Percentiles rank a stretch among this genome's conserved stretches.
phyloP scores from a whole-genome alignment of 1,140 invertebrate genomes.

The Cephus cinctus region DNA sequence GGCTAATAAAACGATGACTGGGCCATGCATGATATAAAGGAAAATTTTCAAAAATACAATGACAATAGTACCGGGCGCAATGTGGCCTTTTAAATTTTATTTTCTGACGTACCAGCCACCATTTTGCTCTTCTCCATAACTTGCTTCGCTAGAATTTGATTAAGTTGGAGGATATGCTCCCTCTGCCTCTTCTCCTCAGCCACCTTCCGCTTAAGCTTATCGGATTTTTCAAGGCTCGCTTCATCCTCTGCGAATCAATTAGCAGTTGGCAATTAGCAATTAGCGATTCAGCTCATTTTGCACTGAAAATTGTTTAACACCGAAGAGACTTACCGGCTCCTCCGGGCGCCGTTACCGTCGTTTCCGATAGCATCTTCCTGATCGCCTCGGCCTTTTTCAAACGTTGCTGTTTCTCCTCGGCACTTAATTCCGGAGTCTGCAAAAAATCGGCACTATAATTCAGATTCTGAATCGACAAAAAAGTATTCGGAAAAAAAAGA shows the following conservation, averaged over 20 bases:
- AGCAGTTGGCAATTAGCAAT: neutral
- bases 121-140: conserved; percentile 93
- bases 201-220: conserved; percentile 60
- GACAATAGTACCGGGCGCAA: too few relatives aligned
- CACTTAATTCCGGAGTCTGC: conserved; percentile 72
- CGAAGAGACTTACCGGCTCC: conserved; percentile 33
- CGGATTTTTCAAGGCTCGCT: conserved; percentile 43
- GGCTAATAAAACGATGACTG: conserved; percentile 1
- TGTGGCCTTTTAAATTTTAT: conserved; percentile 6
- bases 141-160: conserved; percentile 89
- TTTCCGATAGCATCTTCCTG: conserved; percentile 83
- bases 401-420: conserved; percentile 78
- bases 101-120: conserved; percentile 75
- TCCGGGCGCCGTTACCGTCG: conserved; percentile 51
- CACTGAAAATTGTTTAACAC: too few relatives aligned
- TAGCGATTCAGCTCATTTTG: too few relatives aligned
- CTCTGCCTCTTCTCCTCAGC: conserved; percentile 82
- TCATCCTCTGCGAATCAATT: conserved; percentile 37
- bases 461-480: neutral
- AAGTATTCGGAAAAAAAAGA: neutral
- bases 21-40: conserved; percentile 9
- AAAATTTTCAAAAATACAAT: conserved; percentile 10
- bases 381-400: conserved; percentile 87
- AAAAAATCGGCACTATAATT: conserved; percentile 8
- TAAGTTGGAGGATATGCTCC: conserved; percentile 83